Evolutionary conservation across 2,797 vertebrate genomes (phyloP), one percentile per base, ranked within the genome.

Genomic region (Lycodopsis pacificus): DNA sequence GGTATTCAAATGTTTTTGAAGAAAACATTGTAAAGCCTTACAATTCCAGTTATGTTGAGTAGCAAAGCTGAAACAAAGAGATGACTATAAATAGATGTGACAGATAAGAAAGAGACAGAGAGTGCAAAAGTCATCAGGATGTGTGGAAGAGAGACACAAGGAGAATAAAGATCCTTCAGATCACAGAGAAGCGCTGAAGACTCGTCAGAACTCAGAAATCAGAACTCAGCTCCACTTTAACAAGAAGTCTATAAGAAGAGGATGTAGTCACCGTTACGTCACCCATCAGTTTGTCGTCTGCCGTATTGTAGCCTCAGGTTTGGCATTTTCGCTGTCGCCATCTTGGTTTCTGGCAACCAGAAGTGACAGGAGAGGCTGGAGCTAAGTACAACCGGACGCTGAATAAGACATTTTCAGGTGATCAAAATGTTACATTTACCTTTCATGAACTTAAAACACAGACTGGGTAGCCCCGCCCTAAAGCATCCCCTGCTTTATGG

Each of bases 221-320:
- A 79, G 73, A 79, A 74, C 65, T 77, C 83, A 59, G 7, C 74
- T 65, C 69, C 30, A 53, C 65, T 68, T 82, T 69, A 77, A 84
- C 65, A 84, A 80, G 48, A n/a, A 25, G 49, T 53, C 6, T 6
- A 25, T 0, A 53, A 13, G 49, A 25, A 53, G 49, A 5, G 49
- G 49, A 53, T 49, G 2, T 2, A 49, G 48, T n/a, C 20, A 20
- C 49, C n/a, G 49, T 51, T 49, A 11, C 8, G 9, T 49, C 48
- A 48, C 19, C 7, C 7, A 9, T 19, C 46, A 48, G 7, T 9
- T 20, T 48, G 17, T 48, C 6, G 46, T 20, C 46, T 48, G 46
- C 6, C 3, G 46, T 20, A 20, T 20, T 48, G 1, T 49, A 8
- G 48, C 19, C 19, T 48, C 19, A 20, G 20, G 46, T 20, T 49